Percentiles rank a stretch among this genome's conserved stretches.
Evolutionary conservation across 2,113 vertebrate genomes (phyloP).

Genomic region (Indicator indicator): DNA sequence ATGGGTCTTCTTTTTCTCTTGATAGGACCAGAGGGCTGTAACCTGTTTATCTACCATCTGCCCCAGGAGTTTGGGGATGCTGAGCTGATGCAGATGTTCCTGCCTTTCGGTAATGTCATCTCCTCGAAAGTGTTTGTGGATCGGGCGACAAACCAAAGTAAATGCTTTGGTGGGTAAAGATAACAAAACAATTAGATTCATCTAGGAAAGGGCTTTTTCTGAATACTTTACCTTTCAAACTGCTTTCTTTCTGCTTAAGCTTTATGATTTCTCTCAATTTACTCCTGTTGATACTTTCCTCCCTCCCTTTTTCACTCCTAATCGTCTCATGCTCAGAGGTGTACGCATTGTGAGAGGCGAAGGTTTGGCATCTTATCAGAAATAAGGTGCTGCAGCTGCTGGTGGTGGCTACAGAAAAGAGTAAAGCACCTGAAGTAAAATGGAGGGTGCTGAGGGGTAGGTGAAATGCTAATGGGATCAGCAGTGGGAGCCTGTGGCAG

Average conservation of each 20-base stretch:
- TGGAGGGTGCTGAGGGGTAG: not conserved
- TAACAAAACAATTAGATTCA: constrained; percentile 95
- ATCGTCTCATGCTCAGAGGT: constrained; percentile 64
- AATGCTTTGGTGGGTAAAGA: constrained; percentile 99
- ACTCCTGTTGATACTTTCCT: constrained; percentile 61
- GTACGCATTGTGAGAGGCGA: constrained; percentile 19
- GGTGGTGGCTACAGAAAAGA: not conserved
- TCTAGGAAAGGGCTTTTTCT: constrained; percentile 86
- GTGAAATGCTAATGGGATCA: not conserved
- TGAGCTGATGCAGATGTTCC: constrained; percentile 99
- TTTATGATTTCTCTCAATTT: constrained; percentile 65
- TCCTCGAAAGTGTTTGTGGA: constrained; percentile 99
- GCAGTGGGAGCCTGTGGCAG: not conserved
- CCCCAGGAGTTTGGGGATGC: constrained; percentile 99
- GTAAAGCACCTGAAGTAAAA: not conserved
- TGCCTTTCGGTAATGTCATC: constrained; percentile 99
- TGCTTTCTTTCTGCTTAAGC: constrained; percentile 76
- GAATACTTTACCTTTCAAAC: constrained; percentile 82
- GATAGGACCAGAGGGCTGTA: constrained; percentile 98
- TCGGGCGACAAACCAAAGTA: constrained; percentile 99
- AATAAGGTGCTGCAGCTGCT: not conserved
- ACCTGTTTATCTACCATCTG: constrained; percentile 99
- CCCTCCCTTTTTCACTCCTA: constrained; percentile 41
- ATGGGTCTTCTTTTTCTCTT: constrained; percentile 56
- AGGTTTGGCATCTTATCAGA: not conserved